These are phyloP conservation scores for Antheraea yamamai DNA, from an alignment of 2,888 invertebrate species.

Conservation along the genomic window DNA sequence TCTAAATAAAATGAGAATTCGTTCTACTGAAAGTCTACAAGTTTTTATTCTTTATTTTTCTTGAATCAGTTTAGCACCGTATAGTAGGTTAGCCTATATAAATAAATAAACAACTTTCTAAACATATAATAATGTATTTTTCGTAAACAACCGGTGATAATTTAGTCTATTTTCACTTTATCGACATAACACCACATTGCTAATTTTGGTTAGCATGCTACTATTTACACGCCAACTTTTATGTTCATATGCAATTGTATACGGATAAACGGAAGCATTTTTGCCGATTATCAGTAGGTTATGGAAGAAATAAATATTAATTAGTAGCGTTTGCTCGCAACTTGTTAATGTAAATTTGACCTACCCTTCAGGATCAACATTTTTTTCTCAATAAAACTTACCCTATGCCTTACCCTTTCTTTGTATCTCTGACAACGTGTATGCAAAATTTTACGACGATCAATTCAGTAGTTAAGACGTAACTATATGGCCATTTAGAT, in stretches of 20 bases:
- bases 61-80: not conserved
- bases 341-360: not conserved
- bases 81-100: slow-evolving; percentile 15
- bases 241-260: not conserved
- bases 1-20: not conserved
- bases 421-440: too few species aligned
- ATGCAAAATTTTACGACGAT: too few species aligned
- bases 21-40: too few species aligned
- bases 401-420: not conserved
- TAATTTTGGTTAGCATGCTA: slow-evolving; percentile 33
- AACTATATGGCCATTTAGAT: not conserved
- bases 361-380: not conserved
- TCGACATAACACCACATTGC: slow-evolving; percentile 35
- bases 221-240: slow-evolving; percentile 6
- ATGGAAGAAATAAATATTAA: not conserved
- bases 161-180: slow-evolving; percentile 31
- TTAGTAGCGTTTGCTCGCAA: not conserved
- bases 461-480: not conserved
- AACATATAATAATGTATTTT: slow-evolving; percentile 30
- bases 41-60: too few species aligned
- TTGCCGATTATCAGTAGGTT: not conserved
- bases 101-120: slow-evolving; percentile 25
- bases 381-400: not conserved
- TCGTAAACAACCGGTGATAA: slow-evolving; percentile 31
- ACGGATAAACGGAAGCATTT: not conserved